Evolutionary conservation across 2,797 vertebrate genomes (phyloP), one percentile per base, ranked within the genome.

Genomic region (Odontamblyopus lacepedii): DNA sequence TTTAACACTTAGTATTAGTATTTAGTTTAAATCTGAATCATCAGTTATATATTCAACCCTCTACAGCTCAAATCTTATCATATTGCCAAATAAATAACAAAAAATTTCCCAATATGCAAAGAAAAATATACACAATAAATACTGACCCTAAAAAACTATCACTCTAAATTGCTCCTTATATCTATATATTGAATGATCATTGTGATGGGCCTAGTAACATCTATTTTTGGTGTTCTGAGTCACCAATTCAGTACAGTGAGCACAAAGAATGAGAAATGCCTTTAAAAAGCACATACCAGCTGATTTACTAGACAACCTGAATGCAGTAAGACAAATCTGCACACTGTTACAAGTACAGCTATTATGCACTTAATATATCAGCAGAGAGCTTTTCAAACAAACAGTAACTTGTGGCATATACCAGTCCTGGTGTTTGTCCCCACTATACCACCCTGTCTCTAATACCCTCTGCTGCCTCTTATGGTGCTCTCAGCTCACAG

Each of bases 401-500:
- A 81, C 78, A 41, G 15, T 5, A 18, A 0, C 13, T 65, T 62
- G 69, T 51, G 48, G 65, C 76, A 69, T 64, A 30, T 64, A 19
- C 73, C 4, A 1, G 62, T 66, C 55, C 69, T 63, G 70, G 38
- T 78, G 69, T 75, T 70, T 71, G 57, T 5, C 44, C 59, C 38
- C 53, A 32, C 75, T 50, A 61, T 72, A 63, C 74, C 82, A 74
- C 72, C 72, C 75, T 72, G 26, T 16, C 59, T 44, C 13, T 50
- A n/a, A 48, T 67, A 3, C 56, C 50, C 2, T 72, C 73, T 19
- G 53, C 88, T 86, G 88, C 89, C 92, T 91, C 89, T 91, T 93
- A 92, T 91, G 91, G 90, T 85, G 70, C 61, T 89, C 73, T 72
- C 41, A 2, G 67, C 71, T 61, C 81, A 76, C 77, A 56, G 71